Conservation (phyloP, 2,113 vertebrate genomes). For the Calyptomena viridis region DNA sequence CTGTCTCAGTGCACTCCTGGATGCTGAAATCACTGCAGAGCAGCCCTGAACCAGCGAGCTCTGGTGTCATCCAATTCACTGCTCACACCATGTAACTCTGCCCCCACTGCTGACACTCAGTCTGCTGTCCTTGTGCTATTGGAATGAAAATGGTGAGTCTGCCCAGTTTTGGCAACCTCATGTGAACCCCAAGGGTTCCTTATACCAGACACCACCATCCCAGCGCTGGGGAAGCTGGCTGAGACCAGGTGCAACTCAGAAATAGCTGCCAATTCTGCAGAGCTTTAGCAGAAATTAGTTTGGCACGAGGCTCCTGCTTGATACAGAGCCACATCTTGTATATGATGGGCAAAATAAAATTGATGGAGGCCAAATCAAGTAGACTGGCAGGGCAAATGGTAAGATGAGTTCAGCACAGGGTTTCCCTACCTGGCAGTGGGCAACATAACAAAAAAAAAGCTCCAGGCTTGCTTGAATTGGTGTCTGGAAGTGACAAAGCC, state of each 20-base stretch:
- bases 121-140: background rate
- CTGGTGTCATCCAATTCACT: background rate
- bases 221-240: background rate
- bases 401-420: background rate
- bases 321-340: background rate
- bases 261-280: background rate
- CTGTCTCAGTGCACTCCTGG: background rate
- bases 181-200: background rate
- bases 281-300: background rate
- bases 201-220: background rate
- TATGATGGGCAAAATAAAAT: background rate
- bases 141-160: background rate
- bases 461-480: background rate
- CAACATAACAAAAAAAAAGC: background rate
- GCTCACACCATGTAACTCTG: background rate
- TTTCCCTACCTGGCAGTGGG: background rate
- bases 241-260: background rate
- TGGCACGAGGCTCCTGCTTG: background rate
- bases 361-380: background rate
- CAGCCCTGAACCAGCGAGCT: background rate
- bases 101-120: background rate
- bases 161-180: background rate
- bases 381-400: background rate
- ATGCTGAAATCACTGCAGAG: background rate
- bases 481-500: background rate